Conservation (phyloP, 2,797 vertebrate genomes). For the Coreius guichenoti region DNA sequence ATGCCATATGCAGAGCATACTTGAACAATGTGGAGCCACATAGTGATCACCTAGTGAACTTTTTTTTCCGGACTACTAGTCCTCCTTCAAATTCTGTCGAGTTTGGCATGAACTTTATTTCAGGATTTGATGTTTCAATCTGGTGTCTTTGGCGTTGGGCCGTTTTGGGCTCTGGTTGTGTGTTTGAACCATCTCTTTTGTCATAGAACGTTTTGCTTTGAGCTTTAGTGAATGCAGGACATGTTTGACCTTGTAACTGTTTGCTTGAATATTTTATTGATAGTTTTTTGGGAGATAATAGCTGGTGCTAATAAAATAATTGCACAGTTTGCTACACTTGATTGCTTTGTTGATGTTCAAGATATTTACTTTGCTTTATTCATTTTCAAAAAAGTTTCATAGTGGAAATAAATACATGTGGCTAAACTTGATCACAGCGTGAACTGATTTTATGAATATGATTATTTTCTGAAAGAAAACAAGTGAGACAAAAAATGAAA, state of each 20-base stretch:
- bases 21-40: not conserved
- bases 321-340: not conserved
- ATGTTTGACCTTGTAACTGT: not conserved
- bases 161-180: not conserved
- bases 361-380: not conserved
- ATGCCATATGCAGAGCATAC: not conserved
- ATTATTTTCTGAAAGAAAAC: slow-evolving; percentile 11
- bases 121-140: not conserved
- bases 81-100: not conserved
- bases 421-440: not conserved
- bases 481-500: not conserved
- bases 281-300: not conserved
- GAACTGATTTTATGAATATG: slow-evolving; percentile 13
- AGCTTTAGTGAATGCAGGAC: not conserved
- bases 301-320: slow-evolving; percentile 6
- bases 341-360: not conserved
- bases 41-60: not conserved
- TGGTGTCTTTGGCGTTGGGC: not conserved
- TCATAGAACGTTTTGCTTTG: not conserved
- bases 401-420: not conserved
- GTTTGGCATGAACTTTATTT: not conserved
- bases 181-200: not conserved
- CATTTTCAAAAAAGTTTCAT: not conserved
- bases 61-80: not conserved
- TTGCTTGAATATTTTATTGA: not conserved